phyloP scores from a whole-genome alignment of 2,888 invertebrate species.

The Thymelicus acteon region DNA sequence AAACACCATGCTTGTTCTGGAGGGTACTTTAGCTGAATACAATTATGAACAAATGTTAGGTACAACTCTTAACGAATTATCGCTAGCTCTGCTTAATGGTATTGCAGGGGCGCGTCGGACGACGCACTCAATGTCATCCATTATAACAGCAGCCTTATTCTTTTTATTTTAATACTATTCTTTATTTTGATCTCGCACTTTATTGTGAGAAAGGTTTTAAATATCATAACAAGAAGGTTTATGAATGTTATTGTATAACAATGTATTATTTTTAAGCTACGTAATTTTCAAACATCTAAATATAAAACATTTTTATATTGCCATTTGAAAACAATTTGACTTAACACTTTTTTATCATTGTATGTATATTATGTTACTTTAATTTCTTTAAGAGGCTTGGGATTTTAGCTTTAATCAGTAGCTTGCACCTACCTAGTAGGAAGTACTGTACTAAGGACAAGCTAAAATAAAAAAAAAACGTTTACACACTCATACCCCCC shows the following conservation, averaged over 20 bases:
- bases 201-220: background rate
- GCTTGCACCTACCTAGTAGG: too few relatives aligned
- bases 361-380: too few relatives aligned
- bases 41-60: constrained; percentile 31
- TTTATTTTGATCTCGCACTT: constrained; percentile 3
- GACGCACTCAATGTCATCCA: constrained; percentile 74
- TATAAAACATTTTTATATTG: background rate
- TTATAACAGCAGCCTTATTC: constrained; percentile 71
- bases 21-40: constrained; percentile 22
- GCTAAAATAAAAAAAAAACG: too few relatives aligned
- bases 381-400: too few relatives aligned
- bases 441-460: too few relatives aligned
- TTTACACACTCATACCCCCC: too few relatives aligned
- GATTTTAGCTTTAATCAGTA: too few relatives aligned
- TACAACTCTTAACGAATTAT: constrained; percentile 56
- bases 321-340: too few relatives aligned
- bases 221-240: background rate
- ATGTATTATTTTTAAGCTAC: too few relatives aligned
- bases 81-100: constrained; percentile 61
- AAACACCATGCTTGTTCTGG: background rate
- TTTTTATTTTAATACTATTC: constrained; percentile 33
- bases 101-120: constrained; percentile 81
- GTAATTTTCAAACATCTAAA: too few relatives aligned
- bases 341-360: too few relatives aligned
- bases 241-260: too few relatives aligned